Evolutionary conservation across 2,113 vertebrate species (phyloP).

Genomic region (Formicarius rufipectus): DNA sequence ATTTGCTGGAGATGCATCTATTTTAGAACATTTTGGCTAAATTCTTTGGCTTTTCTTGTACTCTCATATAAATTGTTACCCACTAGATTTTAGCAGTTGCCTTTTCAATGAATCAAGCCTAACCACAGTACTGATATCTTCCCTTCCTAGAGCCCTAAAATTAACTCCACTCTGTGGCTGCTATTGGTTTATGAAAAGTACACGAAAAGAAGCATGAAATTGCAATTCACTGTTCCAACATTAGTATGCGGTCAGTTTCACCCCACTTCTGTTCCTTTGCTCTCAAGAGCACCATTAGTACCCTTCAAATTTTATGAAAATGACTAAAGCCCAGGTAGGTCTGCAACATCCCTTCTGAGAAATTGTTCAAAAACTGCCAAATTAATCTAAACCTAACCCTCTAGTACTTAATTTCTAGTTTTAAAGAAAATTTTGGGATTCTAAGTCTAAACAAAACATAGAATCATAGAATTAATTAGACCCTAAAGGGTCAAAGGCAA

Average conservation of each 20-base stretch:
- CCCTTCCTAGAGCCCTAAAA: neutral
- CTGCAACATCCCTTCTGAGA: neutral
- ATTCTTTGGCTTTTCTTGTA: neutral
- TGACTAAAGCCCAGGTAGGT: neutral
- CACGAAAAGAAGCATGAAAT: neutral
- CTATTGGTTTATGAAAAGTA: neutral
- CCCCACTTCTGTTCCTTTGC: neutral
- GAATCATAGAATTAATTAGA: neutral
- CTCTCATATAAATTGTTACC: neutral
- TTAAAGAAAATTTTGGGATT: neutral
- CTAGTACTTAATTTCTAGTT: neutral
- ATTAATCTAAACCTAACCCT: neutral
- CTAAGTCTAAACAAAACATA: neutral
- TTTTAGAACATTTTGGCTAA: neutral
- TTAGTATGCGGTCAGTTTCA: accelerated
- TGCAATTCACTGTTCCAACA: neutral
- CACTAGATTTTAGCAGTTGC: neutral
- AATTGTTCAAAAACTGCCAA: neutral
- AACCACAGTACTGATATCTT: neutral
- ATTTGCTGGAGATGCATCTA: neutral
- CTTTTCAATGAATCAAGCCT: neutral
- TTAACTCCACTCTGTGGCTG: neutral
- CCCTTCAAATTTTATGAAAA: neutral
- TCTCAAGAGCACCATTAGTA: neutral
- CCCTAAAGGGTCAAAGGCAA: neutral